Base-by-base conservation (phyloP, 2,113 vertebrate species). In the Mirounga angustirostris region DNA sequence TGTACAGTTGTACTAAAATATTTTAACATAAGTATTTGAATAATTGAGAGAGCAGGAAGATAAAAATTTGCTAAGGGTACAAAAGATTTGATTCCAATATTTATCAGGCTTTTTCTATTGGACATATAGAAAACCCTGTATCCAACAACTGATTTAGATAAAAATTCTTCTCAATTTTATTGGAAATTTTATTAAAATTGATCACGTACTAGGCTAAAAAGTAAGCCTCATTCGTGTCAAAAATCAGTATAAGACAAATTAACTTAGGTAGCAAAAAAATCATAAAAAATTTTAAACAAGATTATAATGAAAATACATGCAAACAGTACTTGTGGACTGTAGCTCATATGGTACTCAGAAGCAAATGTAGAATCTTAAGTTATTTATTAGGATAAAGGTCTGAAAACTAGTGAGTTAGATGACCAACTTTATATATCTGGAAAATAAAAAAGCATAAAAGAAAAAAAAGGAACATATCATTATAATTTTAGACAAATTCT, bases 141-240 rank as follows among this genome's bases (percentile, higher is more conserved):
- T 4, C 43, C 18, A 54, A 56, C 28, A 61, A 79, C 21, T 65
- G 30, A 54, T 52, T 43, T 65, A 2, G 9, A 56, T 36, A 91
- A 91, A 94, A 69, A 74, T 91, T 86, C 30, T 59, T 82, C 63
- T 80, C 33, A 85, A 79, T 21, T 71, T 82, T 71, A 56, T 82
- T 80, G 40, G 73, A 50, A 46, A 71, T 46, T 73, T 63, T 65
- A 86, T 69, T 85, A 91, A 78, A 96, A 52, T 78, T 12, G 19
- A 54, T 63, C 65, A 74, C 65, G 56, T 61, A 54, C 12, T 16
- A 73, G 28, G 36, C 65, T 87, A 58, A 82, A 87, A 87, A 82
- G 19, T 54, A 80, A 80, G 7, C 28, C 30, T 88, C 50, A 50
- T 71, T 12, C 9, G 10, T 71, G 21, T 63, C 43, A 91, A 85